Evolutionary conservation across 1,140 invertebrate genomes (phyloP), one percentile per base, ranked within the genome.

Genomic region (Telenomus remus): DNA sequence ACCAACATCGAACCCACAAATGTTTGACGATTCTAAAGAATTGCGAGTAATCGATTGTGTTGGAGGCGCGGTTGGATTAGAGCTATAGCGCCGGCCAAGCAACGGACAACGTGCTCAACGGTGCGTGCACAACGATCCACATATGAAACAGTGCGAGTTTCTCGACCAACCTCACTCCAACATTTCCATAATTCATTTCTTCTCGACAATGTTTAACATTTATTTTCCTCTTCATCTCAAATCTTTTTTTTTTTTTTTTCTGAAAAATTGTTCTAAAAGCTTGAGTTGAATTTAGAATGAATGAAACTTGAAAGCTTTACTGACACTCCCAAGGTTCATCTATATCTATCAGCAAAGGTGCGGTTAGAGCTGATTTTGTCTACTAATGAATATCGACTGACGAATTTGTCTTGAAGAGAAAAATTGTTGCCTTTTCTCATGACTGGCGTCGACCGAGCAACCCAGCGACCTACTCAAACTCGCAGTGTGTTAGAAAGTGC

Each of bases 141-240:
- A 88, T 88, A 87, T 84, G 85, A 88, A 88, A 87, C 86, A 87
- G 86, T 86, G 86, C 86, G 84, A 87, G 82, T 81, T 87, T 82
- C 81, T 85, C 73, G 77, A 75, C 76, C 80, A 80, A 39, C 3
- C 37, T 39, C 39, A 57, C 60, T 70, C n/a, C n/a, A 64, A 44
- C 19, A 27, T 76, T 70, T 76, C 54, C 73, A 64, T 66, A 70
- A 65, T 55, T 65, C 65, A 68, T 68, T 63, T 64, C 61, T 37
- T 44, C 50, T 53, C 53, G 61, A 70, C 54, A 68, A 16, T 56
- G 35, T 46, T 63, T 27, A 27, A 27, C 69, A 64, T 59, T 79
- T 74, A 47, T 69, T 35, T 61, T 59, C 44, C 55, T 37, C 57
- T 61, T 59, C 44, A 39, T 42, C 53, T 59, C 14, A 2, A 39